Conservation (phyloP, 2,888 invertebrate genomes). For the Luperina testacea region DNA sequence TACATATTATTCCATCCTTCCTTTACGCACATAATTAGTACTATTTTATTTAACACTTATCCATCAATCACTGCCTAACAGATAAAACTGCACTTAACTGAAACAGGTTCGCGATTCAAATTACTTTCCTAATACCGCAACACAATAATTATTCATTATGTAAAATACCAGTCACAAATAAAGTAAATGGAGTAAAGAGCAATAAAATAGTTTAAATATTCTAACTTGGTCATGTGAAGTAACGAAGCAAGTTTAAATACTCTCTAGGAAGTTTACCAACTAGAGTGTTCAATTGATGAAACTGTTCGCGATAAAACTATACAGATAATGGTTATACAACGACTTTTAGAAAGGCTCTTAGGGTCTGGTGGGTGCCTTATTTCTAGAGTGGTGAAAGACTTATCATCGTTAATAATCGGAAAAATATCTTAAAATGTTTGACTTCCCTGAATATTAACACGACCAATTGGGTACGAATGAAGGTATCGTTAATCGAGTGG, state of each 20-base stretch:
- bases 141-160: constrained; percentile 43
- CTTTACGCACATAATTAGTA: neutral
- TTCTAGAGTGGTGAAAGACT: constrained; percentile 31
- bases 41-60: neutral
- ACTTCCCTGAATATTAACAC: neutral
- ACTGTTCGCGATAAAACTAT: constrained; percentile 62
- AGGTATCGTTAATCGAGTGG: neutral
- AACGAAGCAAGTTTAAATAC: constrained; percentile 59
- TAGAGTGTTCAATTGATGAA: constrained; percentile 65
- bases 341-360: constrained; percentile 55
- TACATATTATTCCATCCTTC: neutral
- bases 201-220: constrained; percentile 64
- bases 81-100: constrained; percentile 40
- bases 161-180: constrained; percentile 46
- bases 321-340: constrained; percentile 60
- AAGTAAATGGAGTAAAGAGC: constrained; percentile 50
- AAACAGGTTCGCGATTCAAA: constrained; percentile 32
- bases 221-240: constrained; percentile 53
- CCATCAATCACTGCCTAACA: constrained; percentile 25
- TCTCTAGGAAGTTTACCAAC: constrained; percentile 68
- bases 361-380: constrained; percentile 37
- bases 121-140: constrained; percentile 32
- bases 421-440: neutral
- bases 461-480: neutral
- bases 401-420: neutral